Base-by-base conservation (phyloP, 2,797 vertebrate species). In the Harpagifer antarcticus region DNA sequence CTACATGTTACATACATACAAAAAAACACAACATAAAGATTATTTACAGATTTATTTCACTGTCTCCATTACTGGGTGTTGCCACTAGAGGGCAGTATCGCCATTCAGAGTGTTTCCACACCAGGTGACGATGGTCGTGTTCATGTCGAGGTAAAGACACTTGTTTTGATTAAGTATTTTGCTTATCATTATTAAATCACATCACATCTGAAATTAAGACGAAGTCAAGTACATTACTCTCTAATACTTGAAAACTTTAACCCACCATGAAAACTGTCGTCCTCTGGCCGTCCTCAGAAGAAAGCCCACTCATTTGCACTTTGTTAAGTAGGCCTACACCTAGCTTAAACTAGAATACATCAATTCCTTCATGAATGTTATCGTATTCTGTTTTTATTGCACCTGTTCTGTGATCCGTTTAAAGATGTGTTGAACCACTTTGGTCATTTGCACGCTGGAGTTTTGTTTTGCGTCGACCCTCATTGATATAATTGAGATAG, bases 81-180 rank as follows among this genome's bases (percentile, higher is more conserved):
- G 60, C 17, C 93, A 76, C 80, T 62, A 91, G 90, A 76, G 65
- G 78, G 72, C 64, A 85, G 84, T 82, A 6, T 81, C 56, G 60
- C 17, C 81, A 9, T 89, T 83, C 70, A 83, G 14, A 0, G 58
- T 17, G 20, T 66, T 40, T 17, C 53, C 50, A 55, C 14, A 6
- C 4, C 31, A 16, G 42, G 17, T 15, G 44, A 53, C 6, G 33
- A n/a, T 0, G 16, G n/a, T 17, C 13, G 14, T 1, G 37, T 13
- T 43, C 1, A 19, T 60, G 2, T 55, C 1, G 5, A 47, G 52
- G 74, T 52, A 14, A 52, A 4, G 31, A 55, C 20, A 45, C 55
- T 69, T 27, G 20, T 0, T 56, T 59, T 13, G 3, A 3, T 43
- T n/a, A 8, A 3, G 3, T 56, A 3, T 42, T 19, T 2, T 7